A percentile compares a stretch with the other conserved stretches of the same genome.
phyloP scores from a whole-genome alignment of 2,888 invertebrate genomes.

The Cephonodes hylas region DNA sequence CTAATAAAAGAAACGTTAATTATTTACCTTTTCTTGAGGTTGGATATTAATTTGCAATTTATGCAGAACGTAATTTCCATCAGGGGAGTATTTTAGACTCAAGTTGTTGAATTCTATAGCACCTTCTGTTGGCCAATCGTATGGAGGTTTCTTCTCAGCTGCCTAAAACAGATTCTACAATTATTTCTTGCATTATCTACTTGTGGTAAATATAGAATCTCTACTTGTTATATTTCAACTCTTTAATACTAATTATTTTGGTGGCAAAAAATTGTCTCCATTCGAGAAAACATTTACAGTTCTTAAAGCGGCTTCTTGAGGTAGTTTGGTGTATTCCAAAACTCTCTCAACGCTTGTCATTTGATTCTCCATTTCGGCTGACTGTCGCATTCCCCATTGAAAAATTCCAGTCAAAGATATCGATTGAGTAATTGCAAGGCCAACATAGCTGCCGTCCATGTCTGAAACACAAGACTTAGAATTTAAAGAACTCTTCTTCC shows the following conservation, averaged over 20 bases:
- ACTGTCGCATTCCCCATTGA: slow-evolving; percentile 92
- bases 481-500: no score
- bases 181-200: background rate
- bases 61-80: slow-evolving; percentile 78
- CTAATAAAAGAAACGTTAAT: background rate
- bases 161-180: slow-evolving; percentile 33
- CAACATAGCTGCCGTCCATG: slow-evolving; percentile 80
- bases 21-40: slow-evolving; percentile 74
- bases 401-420: slow-evolving; percentile 83
- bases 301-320: slow-evolving; percentile 72
- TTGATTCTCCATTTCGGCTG: slow-evolving; percentile 91
- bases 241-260: background rate
- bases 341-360: slow-evolving; percentile 91
- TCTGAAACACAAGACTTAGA: slow-evolving; percentile 52
- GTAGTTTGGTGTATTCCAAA: slow-evolving; percentile 83
- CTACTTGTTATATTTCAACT: background rate
- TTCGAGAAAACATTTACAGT: slow-evolving; percentile 37
- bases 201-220: background rate
- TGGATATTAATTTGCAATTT: slow-evolving; percentile 69
- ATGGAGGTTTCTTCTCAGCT: slow-evolving; percentile 55
- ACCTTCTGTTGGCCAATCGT: slow-evolving; percentile 78
- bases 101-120: slow-evolving; percentile 74
- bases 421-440: slow-evolving; percentile 84
- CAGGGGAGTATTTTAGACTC: slow-evolving; percentile 74
- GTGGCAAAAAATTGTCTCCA: background rate